Evolutionary conservation across 2,113 vertebrate genomes (phyloP).

Genomic region (Cynoglossus semilaevis): DNA sequence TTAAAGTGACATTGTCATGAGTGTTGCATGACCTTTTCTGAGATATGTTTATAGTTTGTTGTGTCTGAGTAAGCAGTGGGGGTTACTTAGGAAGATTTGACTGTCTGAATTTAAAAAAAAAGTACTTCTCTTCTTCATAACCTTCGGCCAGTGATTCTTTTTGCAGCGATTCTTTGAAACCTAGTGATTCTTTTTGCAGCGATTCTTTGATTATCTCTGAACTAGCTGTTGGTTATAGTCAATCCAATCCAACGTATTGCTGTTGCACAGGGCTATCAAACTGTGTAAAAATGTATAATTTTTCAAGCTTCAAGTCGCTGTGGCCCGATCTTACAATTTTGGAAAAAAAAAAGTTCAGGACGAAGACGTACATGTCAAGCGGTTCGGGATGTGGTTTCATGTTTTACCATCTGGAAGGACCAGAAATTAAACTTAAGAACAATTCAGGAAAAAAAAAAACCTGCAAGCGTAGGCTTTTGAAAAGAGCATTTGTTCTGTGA

Average conservation of each 20-base stretch:
- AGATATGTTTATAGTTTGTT: conserved; percentile 13
- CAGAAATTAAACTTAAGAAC: conserved; percentile 1
- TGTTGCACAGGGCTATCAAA: no score
- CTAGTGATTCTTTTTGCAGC: no score
- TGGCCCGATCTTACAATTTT: conserved; percentile 20
- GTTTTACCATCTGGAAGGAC: conserved; percentile 2
- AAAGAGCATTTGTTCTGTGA: neutral
- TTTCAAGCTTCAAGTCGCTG: conserved; percentile 35
- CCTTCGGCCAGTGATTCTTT: no score
- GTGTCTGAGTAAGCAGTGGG: conserved; percentile 5
- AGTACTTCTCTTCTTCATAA: neutral
- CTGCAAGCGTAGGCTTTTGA: neutral
- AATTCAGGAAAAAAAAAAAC: neutral
- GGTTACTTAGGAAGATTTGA: no score
- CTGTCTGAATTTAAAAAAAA: no score
- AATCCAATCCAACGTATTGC: no score
- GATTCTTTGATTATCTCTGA: no score
- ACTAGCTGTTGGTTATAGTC: no score
- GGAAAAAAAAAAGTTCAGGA: conserved; percentile 1
- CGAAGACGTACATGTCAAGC: conserved; percentile 1
- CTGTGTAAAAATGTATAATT: no score
- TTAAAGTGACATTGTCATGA: conserved; percentile 4
- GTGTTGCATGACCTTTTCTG: neutral
- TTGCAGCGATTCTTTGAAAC: no score
- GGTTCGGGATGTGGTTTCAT: conserved; percentile 1